Percentiles rank a stretch among this genome's conserved stretches.
Evolutionary conservation across 2,113 vertebrate genomes (phyloP).

Genomic region (Rhipidura dahli): DNA sequence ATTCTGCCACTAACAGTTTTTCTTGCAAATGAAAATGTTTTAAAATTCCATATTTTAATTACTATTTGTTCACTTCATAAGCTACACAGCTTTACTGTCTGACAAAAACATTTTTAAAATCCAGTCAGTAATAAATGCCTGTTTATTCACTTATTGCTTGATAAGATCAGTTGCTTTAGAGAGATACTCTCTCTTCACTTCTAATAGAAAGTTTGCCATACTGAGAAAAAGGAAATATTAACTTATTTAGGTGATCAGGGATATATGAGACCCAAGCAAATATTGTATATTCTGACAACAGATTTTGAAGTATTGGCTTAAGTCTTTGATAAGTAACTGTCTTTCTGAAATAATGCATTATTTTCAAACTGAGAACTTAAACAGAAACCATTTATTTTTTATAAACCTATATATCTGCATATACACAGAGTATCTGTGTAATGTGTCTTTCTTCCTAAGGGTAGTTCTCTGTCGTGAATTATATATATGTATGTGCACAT

Average conservation of each 20-base stretch:
- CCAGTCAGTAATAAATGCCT: not conserved
- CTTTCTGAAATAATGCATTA: not conserved
- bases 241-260: not conserved
- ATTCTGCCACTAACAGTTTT: not conserved
- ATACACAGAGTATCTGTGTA: not conserved
- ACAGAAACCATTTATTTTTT: not conserved
- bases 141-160: not conserved
- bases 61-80: not conserved
- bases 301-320: not conserved
- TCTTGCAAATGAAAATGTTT: not conserved
- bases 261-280: not conserved
- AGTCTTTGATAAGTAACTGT: not conserved
- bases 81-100: not conserved
- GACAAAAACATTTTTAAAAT: not conserved
- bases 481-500: not conserved
- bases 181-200: not conserved
- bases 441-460: not conserved
- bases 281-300: not conserved
- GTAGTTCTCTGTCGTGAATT: not conserved
- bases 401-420: not conserved
- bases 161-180: not conserved
- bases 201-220: not conserved
- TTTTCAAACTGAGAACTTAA: not conserved
- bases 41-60: not conserved
- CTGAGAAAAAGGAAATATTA: constrained; percentile 15